Conservation (phyloP, 2,797 vertebrate genomes). For the Lates japonicus region DNA sequence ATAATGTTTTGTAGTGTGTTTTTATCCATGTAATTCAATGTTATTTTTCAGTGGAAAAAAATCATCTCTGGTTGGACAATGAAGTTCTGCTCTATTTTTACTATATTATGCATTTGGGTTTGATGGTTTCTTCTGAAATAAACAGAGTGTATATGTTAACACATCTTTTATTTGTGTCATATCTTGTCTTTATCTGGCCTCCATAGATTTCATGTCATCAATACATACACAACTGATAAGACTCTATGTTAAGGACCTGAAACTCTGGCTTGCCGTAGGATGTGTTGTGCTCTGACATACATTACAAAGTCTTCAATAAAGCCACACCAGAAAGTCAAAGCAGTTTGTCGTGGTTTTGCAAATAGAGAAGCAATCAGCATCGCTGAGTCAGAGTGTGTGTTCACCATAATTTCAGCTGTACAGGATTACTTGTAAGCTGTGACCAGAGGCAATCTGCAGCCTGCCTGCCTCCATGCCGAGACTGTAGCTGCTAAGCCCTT, state of each 20-base stretch:
- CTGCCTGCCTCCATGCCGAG: constrained; percentile 57
- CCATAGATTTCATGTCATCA: neutral
- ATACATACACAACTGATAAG: neutral
- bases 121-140: neutral
- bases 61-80: neutral
- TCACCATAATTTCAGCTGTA: constrained; percentile 58
- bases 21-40: constrained; percentile 6
- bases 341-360: constrained; percentile 43
- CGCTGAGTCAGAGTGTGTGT: constrained; percentile 34
- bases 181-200: neutral
- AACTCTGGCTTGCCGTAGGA: neutral
- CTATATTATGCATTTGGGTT: neutral
- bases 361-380: constrained; percentile 43
- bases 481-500: constrained; percentile 43
- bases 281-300: constrained; percentile 19
- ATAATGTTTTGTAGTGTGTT: neutral
- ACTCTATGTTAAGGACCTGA: neutral
- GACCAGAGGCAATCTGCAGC: constrained; percentile 58
- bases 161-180: neutral
- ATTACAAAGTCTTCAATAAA: constrained; percentile 17
- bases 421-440: constrained; percentile 54
- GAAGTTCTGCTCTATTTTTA: neutral
- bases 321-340: constrained; percentile 19
- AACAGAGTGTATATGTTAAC: neutral
- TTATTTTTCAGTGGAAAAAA: neutral